Evolutionary conservation across 2,888 invertebrate genomes (phyloP).

Genomic region (Nebria salina): DNA sequence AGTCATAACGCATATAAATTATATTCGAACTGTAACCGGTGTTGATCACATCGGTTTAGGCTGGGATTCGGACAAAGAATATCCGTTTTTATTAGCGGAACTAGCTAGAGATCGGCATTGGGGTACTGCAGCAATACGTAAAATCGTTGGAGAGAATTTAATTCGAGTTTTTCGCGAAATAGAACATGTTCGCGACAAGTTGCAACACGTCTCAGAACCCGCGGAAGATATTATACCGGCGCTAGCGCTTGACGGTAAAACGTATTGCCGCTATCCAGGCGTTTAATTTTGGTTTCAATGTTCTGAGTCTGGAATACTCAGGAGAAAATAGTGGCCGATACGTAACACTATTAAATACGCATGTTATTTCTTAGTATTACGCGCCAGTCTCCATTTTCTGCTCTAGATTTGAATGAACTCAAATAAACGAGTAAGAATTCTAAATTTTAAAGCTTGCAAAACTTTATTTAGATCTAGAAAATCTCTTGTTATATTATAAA

Average conservation of each 20-base stretch:
- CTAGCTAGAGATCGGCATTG: conserved; percentile 68
- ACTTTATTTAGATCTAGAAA: conserved; percentile 7
- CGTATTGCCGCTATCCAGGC: conserved; percentile 67
- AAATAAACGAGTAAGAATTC: conserved; percentile 16
- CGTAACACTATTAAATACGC: too few relatives aligned
- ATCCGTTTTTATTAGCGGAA: conserved; percentile 68
- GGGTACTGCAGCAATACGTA: conserved; percentile 69
- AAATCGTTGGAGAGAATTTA: conserved; percentile 69
- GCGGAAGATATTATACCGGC: conserved; percentile 67
- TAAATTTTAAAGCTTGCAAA: conserved; percentile 38
- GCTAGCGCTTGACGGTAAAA: conserved; percentile 65
- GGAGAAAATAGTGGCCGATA: too few relatives aligned
- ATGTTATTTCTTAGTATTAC: too few relatives aligned
- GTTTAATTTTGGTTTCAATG: conserved; percentile 53
- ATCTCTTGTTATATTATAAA: background rate
- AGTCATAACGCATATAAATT: conserved; percentile 70
- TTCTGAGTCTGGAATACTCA: background rate
- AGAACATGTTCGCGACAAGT: conserved; percentile 57
- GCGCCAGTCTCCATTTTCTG: too few relatives aligned
- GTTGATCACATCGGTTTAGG: conserved; percentile 74
- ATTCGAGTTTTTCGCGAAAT: conserved; percentile 68
- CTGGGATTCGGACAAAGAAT: conserved; percentile 64
- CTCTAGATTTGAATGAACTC: background rate
- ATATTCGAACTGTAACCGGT: conserved; percentile 72
- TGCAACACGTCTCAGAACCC: conserved; percentile 56